These are phyloP conservation scores for Anneissia japonica DNA, from an alignment of 35 echinoderm and acorn worm genomes.

Conservation along the genomic window DNA sequence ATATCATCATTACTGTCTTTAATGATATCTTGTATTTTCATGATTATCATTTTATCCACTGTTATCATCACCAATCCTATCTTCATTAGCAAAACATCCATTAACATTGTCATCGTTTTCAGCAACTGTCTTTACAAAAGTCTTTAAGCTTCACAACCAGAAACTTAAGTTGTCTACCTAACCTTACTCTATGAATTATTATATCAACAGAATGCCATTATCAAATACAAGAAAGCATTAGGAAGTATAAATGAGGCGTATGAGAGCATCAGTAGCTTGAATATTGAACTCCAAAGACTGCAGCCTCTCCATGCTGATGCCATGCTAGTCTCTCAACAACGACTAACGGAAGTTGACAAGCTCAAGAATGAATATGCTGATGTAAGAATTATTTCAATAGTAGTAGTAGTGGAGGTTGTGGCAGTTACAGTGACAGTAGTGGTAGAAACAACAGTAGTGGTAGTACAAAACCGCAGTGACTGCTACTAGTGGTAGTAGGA, in stretches of 20 bases:
- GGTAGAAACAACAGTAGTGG: neutral
- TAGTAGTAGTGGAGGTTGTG: too few relatives aligned
- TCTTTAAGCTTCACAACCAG: too few relatives aligned
- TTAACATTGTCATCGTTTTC: too few relatives aligned
- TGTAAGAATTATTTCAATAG: constrained; percentile 29
- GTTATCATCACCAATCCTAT: too few relatives aligned
- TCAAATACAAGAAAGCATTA: constrained; percentile 57
- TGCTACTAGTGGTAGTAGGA: neutral
- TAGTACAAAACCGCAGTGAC: neutral
- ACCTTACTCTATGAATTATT: too few relatives aligned
- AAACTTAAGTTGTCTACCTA: too few relatives aligned
- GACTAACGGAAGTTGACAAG: constrained; percentile 59
- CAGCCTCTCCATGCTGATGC: constrained; percentile 56
- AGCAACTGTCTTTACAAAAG: too few relatives aligned
- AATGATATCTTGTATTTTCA: too few relatives aligned
- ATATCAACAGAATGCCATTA: constrained; percentile 56
- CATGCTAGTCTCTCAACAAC: constrained; percentile 43
- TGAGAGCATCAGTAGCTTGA: constrained; percentile 45
- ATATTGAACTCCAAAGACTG: constrained; percentile 45
- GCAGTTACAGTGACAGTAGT: neutral
- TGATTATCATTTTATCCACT: too few relatives aligned
- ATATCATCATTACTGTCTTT: too few relatives aligned
- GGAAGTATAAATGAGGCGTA: constrained; percentile 74
- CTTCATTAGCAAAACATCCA: too few relatives aligned
- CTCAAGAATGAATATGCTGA: constrained; percentile 70